Percentiles rank a stretch among this genome's conserved stretches.
Evolutionary conservation across 2,113 vertebrate genomes (phyloP).

Genomic region (Caloenas nicobarica): DNA sequence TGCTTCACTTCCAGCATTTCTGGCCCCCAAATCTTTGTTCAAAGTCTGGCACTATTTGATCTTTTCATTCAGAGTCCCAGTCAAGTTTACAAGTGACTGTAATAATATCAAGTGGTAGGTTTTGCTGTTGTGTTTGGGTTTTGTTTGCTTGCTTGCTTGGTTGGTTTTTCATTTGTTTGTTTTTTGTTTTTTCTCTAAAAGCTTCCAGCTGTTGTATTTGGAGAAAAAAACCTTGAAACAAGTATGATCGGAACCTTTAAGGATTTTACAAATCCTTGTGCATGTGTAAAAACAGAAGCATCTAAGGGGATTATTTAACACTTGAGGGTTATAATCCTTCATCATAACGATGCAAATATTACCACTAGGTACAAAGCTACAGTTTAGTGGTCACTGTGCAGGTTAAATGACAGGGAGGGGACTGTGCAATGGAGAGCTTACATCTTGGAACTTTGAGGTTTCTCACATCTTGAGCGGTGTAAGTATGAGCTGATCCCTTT

Average conservation of each 20-base stretch:
- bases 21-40: not conserved
- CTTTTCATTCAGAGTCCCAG: not conserved
- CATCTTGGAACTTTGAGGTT: not conserved
- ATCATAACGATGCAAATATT: rapidly evolving
- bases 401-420: not conserved
- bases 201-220: not conserved
- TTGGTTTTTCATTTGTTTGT: no score
- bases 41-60: not conserved
- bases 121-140: no score
- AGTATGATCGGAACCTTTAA: not conserved
- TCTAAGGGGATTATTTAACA: not conserved
- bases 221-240: not conserved
- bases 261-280: not conserved
- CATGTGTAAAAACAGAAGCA: not conserved
- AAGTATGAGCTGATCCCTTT: not conserved
- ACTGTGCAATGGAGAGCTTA: not conserved
- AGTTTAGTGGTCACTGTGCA: not conserved
- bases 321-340: not conserved
- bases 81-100: not conserved
- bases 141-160: no score
- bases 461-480: not conserved
- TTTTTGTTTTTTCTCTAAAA: not conserved
- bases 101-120: not conserved
- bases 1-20: not conserved
- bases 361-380: not conserved